Percentiles rank a stretch among this genome's conserved stretches.
Conservation (phyloP, 2,888 invertebrate genomes). For the Limnephilus lunatus region DNA sequence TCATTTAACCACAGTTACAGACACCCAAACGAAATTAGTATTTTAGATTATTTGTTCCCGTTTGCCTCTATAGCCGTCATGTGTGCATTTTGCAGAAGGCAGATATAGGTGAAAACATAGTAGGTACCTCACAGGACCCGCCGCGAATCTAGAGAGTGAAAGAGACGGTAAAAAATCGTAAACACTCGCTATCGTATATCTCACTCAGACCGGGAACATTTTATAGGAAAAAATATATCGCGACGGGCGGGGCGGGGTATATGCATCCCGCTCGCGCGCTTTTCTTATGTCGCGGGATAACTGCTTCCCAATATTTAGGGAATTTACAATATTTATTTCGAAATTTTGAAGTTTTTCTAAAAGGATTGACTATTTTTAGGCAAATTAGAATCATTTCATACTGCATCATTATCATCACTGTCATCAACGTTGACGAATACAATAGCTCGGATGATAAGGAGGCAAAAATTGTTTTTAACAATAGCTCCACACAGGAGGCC, state of each 20-base stretch:
- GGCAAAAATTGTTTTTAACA: too few species aligned
- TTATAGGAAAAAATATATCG: constrained; percentile 56
- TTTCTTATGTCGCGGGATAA: neutral
- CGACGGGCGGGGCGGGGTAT: constrained; percentile 22
- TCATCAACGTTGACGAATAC: too few species aligned
- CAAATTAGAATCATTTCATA: too few species aligned
- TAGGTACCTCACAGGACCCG: constrained; percentile 17
- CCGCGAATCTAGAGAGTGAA: constrained; percentile 49
- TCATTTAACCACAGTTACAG: too few species aligned
- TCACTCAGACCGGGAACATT: constrained; percentile 53
- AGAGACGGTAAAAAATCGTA: constrained; percentile 49
- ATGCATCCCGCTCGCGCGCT: constrained; percentile 22
- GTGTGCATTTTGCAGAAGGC: constrained; percentile 60
- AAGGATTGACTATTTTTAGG: too few species aligned
- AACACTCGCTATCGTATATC: constrained; percentile 56
- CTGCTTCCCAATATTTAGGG: neutral
- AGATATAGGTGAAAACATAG: constrained; percentile 61
- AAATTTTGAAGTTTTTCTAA: too few species aligned
- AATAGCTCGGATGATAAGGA: too few species aligned
- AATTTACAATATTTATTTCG: neutral
- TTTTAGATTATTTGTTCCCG: neutral
- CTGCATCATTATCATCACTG: too few species aligned
- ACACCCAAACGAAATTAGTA: neutral
- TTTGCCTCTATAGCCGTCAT: neutral
- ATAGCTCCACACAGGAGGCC: too few species aligned